Base-by-base conservation (phyloP, 2,888 invertebrate species). In the Leptinotarsa rubiginosa region DNA sequence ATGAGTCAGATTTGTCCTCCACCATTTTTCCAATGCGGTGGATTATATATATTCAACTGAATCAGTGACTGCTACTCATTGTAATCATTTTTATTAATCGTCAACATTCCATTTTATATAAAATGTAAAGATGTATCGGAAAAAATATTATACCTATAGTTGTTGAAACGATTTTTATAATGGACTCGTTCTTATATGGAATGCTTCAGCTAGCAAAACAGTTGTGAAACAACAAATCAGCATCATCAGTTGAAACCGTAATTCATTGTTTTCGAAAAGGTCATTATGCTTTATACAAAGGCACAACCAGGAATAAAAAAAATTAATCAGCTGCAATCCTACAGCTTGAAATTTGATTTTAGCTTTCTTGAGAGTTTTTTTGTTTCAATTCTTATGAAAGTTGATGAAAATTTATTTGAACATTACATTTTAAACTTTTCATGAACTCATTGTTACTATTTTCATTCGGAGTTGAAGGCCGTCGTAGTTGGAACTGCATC, bases 101-200 rank as follows among this genome's bases (percentile, higher is more conserved):
- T 56, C 22, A 56, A 56, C 56, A 56, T 56, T 56, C 56, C 56
- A 56, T 22, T 56, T 22, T 56, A 56, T 22, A 25, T 56, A 22
- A 13, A 56, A 22, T 56, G 56, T 56, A 22, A 56, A 15, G 20
- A 13, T 22, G 13, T 56, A 56, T 56, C 56, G 5, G 20, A 20
- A 54, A 7, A 54, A n/a, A 56, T 20, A 56, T 18, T 22, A 22
- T 56, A 56, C 56, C 18, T 56, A 12, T 56, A 56, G 56, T 52
- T 56, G 22, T 56, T 56, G 56, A 56, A 56, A 56, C 56, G 56
- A 20, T 56, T 54, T 56, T 56, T 12, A 56, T 56, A 56, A 20
- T 18, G 56, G 56, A 56, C n/a, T 52, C 52, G 52, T 52, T 52
- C 20, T 18, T 56, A 56, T 56, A 56, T 20, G 56, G 56, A 56